Conservation (phyloP, 2,797 vertebrate species). For the Pipistrellus kuhlii region DNA sequence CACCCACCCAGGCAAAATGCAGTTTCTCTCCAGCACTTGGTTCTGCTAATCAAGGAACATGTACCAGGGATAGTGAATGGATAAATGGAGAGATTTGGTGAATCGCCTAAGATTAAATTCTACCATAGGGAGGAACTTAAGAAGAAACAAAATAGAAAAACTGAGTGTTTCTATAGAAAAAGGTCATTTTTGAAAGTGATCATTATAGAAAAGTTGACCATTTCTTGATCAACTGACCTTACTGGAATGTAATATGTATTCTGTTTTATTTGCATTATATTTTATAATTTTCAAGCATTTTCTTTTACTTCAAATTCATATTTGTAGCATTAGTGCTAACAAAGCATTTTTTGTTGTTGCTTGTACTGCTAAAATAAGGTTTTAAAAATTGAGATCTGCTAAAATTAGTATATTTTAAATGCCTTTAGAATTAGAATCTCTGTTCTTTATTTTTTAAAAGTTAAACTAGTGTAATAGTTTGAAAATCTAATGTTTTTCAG, state of each 20-base stretch:
- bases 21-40: background rate
- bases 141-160: background rate
- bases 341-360: background rate
- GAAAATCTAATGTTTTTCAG: constrained; percentile 32
- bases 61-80: background rate
- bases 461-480: background rate
- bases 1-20: background rate
- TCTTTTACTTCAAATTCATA: background rate
- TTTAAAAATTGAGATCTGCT: constrained; percentile 10
- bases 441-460: background rate
- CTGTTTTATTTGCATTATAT: background rate
- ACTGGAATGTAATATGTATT: background rate
- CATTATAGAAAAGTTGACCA: background rate
- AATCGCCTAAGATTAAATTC: background rate
- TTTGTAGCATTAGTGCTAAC: background rate
- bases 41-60: background rate
- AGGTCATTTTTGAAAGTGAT: background rate
- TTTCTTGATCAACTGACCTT: background rate
- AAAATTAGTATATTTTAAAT: constrained; percentile 46
- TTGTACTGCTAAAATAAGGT: background rate
- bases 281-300: constrained; percentile 17
- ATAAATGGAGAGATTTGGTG: background rate
- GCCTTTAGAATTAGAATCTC: constrained; percentile 5
- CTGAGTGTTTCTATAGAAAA: background rate
- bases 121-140: background rate